Evolutionary conservation across 2,797 vertebrate species (phyloP), one percentile per base, ranked within the genome.

Genomic region (Squalus acanthias): DNA sequence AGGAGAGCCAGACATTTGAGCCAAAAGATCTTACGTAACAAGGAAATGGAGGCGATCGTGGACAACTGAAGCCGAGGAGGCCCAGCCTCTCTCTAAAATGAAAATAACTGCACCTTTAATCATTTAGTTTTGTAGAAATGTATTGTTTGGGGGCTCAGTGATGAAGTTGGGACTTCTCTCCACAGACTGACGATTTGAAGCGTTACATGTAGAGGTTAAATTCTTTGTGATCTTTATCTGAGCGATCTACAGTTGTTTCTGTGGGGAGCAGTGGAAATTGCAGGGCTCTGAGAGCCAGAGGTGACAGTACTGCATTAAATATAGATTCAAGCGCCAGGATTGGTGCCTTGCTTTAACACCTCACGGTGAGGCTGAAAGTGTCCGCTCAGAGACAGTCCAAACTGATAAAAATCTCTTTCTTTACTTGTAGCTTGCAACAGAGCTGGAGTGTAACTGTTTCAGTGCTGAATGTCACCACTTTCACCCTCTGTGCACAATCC

Each of bases 201-300:
- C 26, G 29, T 63, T 17, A 91, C 88, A 91, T 63, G 63, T 63
- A 20, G 88, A n/a, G 88, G 88, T 91, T 63, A 17, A 26, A 91
- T n/a, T 57, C 88, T 91, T 63, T 63, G 26, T 91, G 88, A 63
- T 63, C 88, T 91, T 91, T 91, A 91, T 91, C 88, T 63, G 1
- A 33, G 15, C 29, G 88, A 91, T 63, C 88, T 63, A 91, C 88
- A 91, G 88, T 91, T 91, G n/a, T 39, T 91, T 91, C 57, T 63
- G 88, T 5, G 88, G 88, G 88, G 88, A 91, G 88, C 26, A 63
- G 29, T 91, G 88, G 88, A 91, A 91, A 91, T 63, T 60, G 57
- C 87, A 91, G 26, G 13, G 57, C 15, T 79, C 33, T 89, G 50
- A 26, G 53, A 53, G 24, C 24, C 50, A 60, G 53, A 57, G 87